Conservation (phyloP, 1,140 invertebrate genomes). For the Megalonaias nervosa region DNA sequence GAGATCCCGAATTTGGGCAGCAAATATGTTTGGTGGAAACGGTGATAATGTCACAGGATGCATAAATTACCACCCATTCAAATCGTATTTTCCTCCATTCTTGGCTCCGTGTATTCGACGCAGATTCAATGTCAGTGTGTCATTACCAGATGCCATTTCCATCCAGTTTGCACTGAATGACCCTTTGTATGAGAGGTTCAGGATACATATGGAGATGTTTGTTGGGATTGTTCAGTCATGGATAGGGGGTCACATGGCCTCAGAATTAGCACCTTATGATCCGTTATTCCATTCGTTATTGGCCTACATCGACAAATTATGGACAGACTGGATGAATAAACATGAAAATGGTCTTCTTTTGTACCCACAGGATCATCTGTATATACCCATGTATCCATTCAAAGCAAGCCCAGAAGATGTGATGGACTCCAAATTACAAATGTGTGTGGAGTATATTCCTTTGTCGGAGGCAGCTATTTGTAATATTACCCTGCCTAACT, state of each 20-base stretch:
- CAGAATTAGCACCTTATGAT: slow-evolving; percentile 54
- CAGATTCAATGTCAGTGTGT: slow-evolving; percentile 46
- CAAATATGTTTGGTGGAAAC: slow-evolving; percentile 59
- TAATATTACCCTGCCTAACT: slow-evolving; percentile 43
- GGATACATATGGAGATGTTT: slow-evolving; percentile 51
- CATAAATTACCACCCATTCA: slow-evolving; percentile 61
- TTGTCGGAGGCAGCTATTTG: slow-evolving; percentile 50
- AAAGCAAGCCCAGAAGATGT: slow-evolving; percentile 54
- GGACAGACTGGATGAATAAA: slow-evolving; percentile 56
- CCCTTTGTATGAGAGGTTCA: slow-evolving; percentile 46
- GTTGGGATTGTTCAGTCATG: slow-evolving; percentile 46
- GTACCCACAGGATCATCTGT: slow-evolving; percentile 44
- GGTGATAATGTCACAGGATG: slow-evolving; percentile 46
- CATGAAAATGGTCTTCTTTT: slow-evolving; percentile 41
- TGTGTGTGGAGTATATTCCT: slow-evolving; percentile 59
- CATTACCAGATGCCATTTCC: slow-evolving; percentile 54
- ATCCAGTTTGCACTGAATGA: slow-evolving; percentile 54
- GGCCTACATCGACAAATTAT: slow-evolving; percentile 59
- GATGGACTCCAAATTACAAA: slow-evolving; percentile 48
- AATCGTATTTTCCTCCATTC: slow-evolving; percentile 50
- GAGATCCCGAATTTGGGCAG: slow-evolving; percentile 53
- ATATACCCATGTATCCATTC: slow-evolving; percentile 55
- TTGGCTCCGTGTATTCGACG: slow-evolving; percentile 54
- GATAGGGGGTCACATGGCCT: slow-evolving; percentile 60
- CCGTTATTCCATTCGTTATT: slow-evolving; percentile 52